Base-by-base conservation (phyloP, 2,888 invertebrate species). In the Drosophila buzzatii region DNA sequence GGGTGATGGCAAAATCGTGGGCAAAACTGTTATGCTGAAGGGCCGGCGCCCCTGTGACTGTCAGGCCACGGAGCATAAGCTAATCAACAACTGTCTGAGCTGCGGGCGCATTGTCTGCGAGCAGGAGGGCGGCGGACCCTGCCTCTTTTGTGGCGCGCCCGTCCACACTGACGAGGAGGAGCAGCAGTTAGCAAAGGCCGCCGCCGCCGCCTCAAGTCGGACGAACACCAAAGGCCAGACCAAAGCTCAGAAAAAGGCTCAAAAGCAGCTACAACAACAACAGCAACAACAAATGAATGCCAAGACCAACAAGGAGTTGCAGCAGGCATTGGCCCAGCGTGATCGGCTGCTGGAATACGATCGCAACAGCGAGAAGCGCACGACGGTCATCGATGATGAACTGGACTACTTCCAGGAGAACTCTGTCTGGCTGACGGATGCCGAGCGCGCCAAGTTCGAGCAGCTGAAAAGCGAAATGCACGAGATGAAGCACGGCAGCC, bases 111-210 rank as follows among this genome's bases (percentile, higher is more conserved):
- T 99, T 72, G 97, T 99, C 7, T 99, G 99, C 93, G 95, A 95
- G 63, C 98, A 99, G 93, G 99, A 99, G 94, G 99, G 99, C 1
- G 97, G 98, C 10, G 99, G 99, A 0, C 98, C 99, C 0, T 99
- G 99, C 91, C 95, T 99, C 51, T 98, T 96, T 91, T 99, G 99
- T 94, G 97, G 96, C 0, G 95, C 95, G 85, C 93, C 98, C 92
- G 99, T 99, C 0, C 96, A 96, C 87, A 96, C 96, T 0, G 94
- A 94, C 27, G 96, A 96, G 70, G 96, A 97, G 90, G 96, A 97
- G 90, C 94, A 95, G 89, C 94, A 94, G 73, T 93, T 96, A 72
- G 93, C 68, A 0, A 86, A 81, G 42, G 41, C 42, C 3, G 47
- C 42, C 3, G 47, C 33, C 0, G 12, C 31, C 1, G 3, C 37